Percentiles rank a stretch among this genome's conserved stretches.
phyloP scores from a whole-genome alignment of 2,797 vertebrate genomes.

The Pantherophis vulpinus region DNA sequence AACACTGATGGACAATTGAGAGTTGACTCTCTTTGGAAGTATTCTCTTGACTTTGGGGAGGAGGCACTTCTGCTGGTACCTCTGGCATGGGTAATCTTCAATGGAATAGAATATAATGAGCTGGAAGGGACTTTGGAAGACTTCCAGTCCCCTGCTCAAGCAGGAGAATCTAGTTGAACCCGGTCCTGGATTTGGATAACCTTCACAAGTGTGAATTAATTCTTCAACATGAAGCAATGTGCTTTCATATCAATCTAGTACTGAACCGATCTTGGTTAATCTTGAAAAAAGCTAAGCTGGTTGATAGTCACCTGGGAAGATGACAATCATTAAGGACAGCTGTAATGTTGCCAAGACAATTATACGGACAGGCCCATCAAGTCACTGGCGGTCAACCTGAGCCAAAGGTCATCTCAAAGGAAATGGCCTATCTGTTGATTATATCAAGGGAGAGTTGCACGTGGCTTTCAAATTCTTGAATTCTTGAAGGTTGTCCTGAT shows the following conservation, averaged over 20 bases:
- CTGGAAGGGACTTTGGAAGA: too few species aligned
- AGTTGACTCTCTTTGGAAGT: background rate
- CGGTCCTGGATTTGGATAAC: background rate
- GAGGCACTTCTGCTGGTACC: background rate
- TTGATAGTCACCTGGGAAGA: background rate
- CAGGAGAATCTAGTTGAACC: background rate
- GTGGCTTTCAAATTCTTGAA: background rate
- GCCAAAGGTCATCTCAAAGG: background rate
- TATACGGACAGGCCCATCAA: background rate
- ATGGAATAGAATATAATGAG: too few species aligned
- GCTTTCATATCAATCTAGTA: background rate
- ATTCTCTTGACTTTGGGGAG: background rate
- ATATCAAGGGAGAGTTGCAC: background rate
- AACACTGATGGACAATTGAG: background rate
- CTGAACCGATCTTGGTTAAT: background rate
- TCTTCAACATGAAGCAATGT: background rate
- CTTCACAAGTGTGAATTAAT: background rate
- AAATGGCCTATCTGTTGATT: background rate
- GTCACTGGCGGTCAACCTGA: background rate
- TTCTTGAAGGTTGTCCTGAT: background rate
- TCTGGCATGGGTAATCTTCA: background rate
- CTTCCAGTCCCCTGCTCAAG: too few species aligned
- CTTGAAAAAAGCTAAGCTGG: background rate
- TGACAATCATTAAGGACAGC: background rate
- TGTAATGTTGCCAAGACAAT: background rate